These are phyloP conservation scores for Pangasius djambal DNA, from an alignment of 2,797 vertebrate species.

Conservation along the genomic window DNA sequence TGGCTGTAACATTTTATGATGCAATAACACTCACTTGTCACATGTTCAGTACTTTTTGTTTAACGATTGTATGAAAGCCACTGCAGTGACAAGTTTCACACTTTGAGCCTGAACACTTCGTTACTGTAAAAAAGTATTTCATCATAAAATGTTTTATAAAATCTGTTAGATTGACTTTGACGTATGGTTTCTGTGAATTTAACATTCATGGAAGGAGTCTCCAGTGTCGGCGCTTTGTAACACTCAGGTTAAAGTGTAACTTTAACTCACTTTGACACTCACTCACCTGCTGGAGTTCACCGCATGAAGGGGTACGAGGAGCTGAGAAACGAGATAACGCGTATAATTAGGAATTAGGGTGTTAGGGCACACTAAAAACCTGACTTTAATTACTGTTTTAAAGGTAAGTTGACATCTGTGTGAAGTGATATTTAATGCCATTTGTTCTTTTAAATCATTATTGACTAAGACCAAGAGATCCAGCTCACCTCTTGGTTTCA, in stretches of 20 bases:
- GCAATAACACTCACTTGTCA: background rate
- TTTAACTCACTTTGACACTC: background rate
- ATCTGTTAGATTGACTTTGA: background rate
- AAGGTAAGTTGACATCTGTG: background rate
- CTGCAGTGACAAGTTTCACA: background rate
- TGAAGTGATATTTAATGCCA: background rate
- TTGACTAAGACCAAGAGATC: background rate
- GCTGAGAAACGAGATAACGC: slow-evolving; percentile 35
- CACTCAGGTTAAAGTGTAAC: background rate
- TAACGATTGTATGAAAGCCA: background rate
- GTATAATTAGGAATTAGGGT: background rate
- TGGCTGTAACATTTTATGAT: slow-evolving; percentile 4
- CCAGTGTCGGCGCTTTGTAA: background rate
- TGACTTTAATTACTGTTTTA: background rate
- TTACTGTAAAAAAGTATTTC: background rate
- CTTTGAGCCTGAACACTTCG: background rate
- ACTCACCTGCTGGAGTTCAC: slow-evolving; percentile 53
- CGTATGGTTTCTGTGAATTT: background rate
- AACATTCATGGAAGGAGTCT: background rate
- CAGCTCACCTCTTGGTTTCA: slow-evolving; percentile 61
- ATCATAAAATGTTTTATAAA: background rate
- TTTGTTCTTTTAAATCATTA: background rate
- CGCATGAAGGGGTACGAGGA: slow-evolving; percentile 56
- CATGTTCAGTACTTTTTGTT: background rate
- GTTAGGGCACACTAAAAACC: too few relatives aligned